Evolutionary conservation across 2,113 vertebrate species (phyloP).

Genomic region (Corythaeola cristata): DNA sequence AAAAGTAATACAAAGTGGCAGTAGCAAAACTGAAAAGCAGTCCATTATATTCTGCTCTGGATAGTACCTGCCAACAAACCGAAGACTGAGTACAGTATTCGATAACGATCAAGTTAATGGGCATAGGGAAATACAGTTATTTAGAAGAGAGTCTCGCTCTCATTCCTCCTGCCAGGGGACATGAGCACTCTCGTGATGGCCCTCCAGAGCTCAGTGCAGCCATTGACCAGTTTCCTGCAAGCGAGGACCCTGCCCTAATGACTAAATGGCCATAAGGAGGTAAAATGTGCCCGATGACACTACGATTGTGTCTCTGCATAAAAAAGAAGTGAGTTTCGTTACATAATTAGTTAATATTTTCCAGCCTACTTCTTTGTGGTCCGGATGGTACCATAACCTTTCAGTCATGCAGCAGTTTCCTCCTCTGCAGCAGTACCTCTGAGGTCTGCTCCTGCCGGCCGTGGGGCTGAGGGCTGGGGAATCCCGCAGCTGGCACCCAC

Average conservation of each 20-base stretch:
- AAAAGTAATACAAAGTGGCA: slow-evolving; percentile 49
- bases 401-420: neutral
- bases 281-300: neutral
- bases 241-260: neutral
- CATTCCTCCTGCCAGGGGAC: neutral
- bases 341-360: neutral
- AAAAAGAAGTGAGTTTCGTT: neutral
- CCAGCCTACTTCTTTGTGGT: neutral
- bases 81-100: neutral
- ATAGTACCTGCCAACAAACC: neutral
- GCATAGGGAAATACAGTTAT: neutral
- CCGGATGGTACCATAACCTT: neutral
- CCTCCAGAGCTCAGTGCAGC: neutral
- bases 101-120: slow-evolving; percentile 2
- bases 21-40: slow-evolving; percentile 33
- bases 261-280: neutral
- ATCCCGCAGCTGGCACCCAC: rapidly evolving
- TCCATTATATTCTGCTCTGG: slow-evolving; percentile 14
- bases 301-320: neutral
- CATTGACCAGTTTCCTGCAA: neutral
- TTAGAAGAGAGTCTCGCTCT: neutral
- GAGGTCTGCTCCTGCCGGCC: neutral
- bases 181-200: neutral
- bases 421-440: neutral
- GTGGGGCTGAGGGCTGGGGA: rapidly evolving